Percentiles rank a stretch among this genome's conserved stretches.
Evolutionary conservation across 2,113 vertebrate species (phyloP).

Genomic region (Typhlomys cinereus): DNA sequence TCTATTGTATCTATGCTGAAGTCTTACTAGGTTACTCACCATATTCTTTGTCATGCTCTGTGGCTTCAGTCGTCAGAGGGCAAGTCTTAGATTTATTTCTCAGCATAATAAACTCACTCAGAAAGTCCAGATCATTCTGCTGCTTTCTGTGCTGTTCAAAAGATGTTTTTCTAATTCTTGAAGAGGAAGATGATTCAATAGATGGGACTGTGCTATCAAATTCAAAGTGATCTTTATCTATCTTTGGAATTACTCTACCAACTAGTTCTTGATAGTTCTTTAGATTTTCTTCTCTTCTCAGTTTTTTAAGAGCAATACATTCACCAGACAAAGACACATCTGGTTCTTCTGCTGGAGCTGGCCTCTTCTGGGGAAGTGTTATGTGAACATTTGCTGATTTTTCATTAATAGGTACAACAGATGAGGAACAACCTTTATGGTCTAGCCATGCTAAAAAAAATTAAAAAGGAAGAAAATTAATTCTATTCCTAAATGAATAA

Average conservation of each 20-base stretch:
- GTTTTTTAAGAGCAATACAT: constrained; percentile 26
- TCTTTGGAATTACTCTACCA: constrained; percentile 45
- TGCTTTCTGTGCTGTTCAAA: constrained; percentile 51
- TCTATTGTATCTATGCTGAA: constrained; percentile 8
- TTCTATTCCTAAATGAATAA: constrained; percentile 17
- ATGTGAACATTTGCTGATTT: constrained; percentile 41
- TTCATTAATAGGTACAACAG: constrained; percentile 27
- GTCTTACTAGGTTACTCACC: constrained; percentile 75
- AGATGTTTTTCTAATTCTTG: constrained; percentile 30
- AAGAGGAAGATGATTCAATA: constrained; percentile 33
- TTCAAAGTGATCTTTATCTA: constrained; percentile 55
- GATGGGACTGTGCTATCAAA: not conserved
- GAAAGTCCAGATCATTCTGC: constrained; percentile 78
- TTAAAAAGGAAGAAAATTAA: constrained; percentile 55
- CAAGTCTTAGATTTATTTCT: constrained; percentile 78
- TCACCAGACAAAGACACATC: constrained; percentile 40
- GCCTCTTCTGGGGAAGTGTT: constrained; percentile 55
- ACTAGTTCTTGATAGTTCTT: constrained; percentile 65
- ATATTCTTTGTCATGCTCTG: constrained; percentile 62
- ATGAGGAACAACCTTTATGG: constrained; percentile 53
- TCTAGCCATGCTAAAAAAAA: constrained; percentile 79
- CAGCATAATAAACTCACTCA: constrained; percentile 86
- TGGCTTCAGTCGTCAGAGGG: constrained; percentile 10
- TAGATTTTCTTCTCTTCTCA: constrained; percentile 43
- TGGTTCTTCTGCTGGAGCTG: not conserved